Conservation (phyloP, 1,140 invertebrate genomes). For the Asbolus verrucosus region DNA sequence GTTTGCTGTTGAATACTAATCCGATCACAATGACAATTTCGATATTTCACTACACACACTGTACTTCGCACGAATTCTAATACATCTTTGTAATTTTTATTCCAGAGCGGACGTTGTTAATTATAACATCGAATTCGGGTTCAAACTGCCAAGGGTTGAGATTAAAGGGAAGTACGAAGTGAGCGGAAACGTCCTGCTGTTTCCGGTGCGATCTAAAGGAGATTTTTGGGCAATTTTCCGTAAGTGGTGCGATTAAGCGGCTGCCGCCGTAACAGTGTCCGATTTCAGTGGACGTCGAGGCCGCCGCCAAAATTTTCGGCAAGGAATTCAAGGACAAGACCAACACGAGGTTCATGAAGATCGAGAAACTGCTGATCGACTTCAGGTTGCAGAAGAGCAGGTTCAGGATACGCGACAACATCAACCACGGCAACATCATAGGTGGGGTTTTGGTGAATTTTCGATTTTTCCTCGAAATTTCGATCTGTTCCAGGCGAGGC, state of each 20-base stretch:
- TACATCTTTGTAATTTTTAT: slow-evolving; percentile 40
- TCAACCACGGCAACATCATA: slow-evolving; percentile 81
- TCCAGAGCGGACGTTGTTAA: slow-evolving; percentile 74
- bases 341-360: slow-evolving; percentile 74
- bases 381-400: slow-evolving; percentile 77
- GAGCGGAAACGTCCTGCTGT: slow-evolving; percentile 78
- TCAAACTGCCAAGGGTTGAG: slow-evolving; percentile 78
- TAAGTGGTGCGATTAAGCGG: too few relatives aligned
- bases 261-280: background rate
- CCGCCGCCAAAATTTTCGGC: slow-evolving; percentile 77
- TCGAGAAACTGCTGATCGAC: slow-evolving; percentile 75
- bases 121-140: slow-evolving; percentile 75
- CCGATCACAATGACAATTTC: slow-evolving; percentile 11
- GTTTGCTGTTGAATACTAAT: slow-evolving; percentile 11
- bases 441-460: slow-evolving; percentile 64
- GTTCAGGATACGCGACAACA: slow-evolving; percentile 77
- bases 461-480: background rate
- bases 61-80: slow-evolving; percentile 31
- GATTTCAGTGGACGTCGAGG: slow-evolving; percentile 74
- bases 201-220: slow-evolving; percentile 80
- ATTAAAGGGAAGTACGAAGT: slow-evolving; percentile 80
- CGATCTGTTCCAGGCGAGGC: slow-evolving; percentile 73
- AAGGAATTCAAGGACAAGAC: slow-evolving; percentile 72
- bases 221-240: slow-evolving; percentile 83
- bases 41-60: slow-evolving; percentile 12